Evolutionary conservation across 2,888 invertebrate genomes (phyloP).

Genomic region (Sarcophaga caerulescens): DNA sequence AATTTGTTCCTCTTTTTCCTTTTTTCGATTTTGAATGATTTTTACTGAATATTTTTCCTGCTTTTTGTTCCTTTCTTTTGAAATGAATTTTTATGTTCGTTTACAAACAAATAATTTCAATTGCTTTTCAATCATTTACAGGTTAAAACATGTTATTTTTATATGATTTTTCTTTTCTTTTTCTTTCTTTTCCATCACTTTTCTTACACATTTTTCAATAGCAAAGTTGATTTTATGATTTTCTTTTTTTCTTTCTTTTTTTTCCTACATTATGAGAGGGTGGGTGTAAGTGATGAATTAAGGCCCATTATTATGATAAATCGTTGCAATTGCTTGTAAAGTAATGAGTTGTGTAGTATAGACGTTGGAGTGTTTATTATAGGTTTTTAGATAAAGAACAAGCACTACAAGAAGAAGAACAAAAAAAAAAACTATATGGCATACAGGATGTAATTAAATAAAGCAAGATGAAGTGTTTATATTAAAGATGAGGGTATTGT

Average conservation of each 20-base stretch:
- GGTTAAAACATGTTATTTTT: slow-evolving; percentile 53
- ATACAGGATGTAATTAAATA: too few relatives aligned
- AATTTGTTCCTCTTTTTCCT: not conserved
- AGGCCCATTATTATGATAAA: not conserved
- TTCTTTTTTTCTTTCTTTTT: not conserved
- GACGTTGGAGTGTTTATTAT: not conserved
- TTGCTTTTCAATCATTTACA: slow-evolving; percentile 55
- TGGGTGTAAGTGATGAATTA: not conserved
- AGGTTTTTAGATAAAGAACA: not conserved
- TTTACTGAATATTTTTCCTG: not conserved
- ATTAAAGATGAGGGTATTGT: too few relatives aligned
- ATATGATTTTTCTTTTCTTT: slow-evolving; percentile 4
- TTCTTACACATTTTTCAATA: not conserved
- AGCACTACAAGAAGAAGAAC: not conserved
- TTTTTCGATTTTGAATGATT: not conserved
- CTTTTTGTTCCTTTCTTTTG: not conserved
- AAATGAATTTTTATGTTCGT: slow-evolving; percentile 36
- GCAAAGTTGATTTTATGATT: too few relatives aligned
- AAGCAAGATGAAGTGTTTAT: too few relatives aligned
- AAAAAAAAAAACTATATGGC: too few relatives aligned
- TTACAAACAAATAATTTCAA: slow-evolving; percentile 40
- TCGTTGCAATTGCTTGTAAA: not conserved
- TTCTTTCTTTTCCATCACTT: too few relatives aligned
- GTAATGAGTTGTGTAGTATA: not conserved
- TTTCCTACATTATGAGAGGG: not conserved